These are phyloP conservation scores for Achroia grisella DNA, from an alignment of 1,140 invertebrate species.

Conservation along the genomic window DNA sequence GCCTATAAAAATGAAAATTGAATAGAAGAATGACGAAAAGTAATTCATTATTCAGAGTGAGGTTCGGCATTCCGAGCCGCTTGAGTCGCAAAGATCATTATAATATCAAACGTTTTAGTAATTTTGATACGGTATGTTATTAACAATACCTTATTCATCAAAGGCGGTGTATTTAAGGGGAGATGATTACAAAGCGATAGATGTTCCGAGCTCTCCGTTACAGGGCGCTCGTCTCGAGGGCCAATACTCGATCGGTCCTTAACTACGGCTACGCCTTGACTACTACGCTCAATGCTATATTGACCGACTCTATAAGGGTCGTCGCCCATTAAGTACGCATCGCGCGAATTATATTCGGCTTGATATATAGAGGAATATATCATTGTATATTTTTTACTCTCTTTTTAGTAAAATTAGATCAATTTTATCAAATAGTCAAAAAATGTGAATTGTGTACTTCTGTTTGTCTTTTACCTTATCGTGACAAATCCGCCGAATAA, in stretches of 20 bases:
- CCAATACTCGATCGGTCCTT: slow-evolving; percentile 43
- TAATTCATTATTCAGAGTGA: slow-evolving; percentile 1
- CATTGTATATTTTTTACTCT: no score
- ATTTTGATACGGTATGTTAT: slow-evolving; percentile 18
- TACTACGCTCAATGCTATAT: no score
- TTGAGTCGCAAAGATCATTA: slow-evolving; percentile 9
- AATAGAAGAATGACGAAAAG: not conserved
- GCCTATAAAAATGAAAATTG: not conserved
- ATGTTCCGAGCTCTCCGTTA: slow-evolving; percentile 29
- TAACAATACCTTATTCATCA: slow-evolving; percentile 21
- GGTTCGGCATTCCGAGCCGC: not conserved
- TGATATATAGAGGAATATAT: no score
- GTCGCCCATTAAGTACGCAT: not conserved
- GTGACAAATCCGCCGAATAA: no score
- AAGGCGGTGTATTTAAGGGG: slow-evolving; percentile 21
- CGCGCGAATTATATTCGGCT: no score
- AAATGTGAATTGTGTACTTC: no score
- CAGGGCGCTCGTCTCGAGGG: slow-evolving; percentile 47
- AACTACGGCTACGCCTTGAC: not conserved
- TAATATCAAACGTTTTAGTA: slow-evolving; percentile 23
- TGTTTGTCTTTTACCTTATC: no score
- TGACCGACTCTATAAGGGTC: slow-evolving; percentile 2
- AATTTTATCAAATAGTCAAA: no score
- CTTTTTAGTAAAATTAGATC: no score
- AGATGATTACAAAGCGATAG: slow-evolving; percentile 43